A percentile compares a stretch with the other conserved stretches of the same genome.
phyloP scores from a whole-genome alignment of 2,113 vertebrate species.

The Ramphastos sulfuratus region DNA sequence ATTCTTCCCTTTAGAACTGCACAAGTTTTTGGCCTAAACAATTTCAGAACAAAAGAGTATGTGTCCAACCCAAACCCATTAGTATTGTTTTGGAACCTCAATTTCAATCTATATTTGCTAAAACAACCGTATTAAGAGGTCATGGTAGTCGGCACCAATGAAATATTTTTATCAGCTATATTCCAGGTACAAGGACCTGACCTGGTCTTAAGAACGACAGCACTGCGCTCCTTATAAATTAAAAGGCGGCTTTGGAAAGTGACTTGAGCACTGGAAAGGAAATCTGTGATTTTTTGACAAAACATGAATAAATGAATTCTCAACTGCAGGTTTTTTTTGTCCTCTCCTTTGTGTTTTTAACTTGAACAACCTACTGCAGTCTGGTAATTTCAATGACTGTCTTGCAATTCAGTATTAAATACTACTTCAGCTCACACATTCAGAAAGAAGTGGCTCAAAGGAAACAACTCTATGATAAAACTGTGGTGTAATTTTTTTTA shows the following conservation, averaged over 20 bases:
- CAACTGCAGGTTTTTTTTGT: background rate
- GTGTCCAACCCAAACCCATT: background rate
- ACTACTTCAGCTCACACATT: background rate
- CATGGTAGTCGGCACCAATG: background rate
- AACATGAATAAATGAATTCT: background rate
- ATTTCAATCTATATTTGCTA: background rate
- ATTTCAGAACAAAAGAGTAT: background rate
- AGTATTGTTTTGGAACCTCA: background rate
- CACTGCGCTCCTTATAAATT: background rate
- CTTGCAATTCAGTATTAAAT: background rate
- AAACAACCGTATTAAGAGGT: background rate
- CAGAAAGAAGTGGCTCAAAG: background rate
- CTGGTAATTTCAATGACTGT: background rate
- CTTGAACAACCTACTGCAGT: background rate
- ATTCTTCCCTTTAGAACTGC: background rate
- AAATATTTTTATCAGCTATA: background rate
- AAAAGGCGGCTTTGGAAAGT: background rate
- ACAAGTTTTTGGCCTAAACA: background rate
- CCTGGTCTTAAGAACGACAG: background rate
- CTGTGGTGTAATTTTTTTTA: background rate
- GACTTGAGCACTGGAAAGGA: background rate
- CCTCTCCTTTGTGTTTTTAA: background rate
- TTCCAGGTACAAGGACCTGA: background rate
- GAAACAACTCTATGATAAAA: accelerated
- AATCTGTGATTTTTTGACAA: background rate